Evolutionary conservation across 2,113 vertebrate genomes (phyloP).

Genomic region (Nibea coibor): DNA sequence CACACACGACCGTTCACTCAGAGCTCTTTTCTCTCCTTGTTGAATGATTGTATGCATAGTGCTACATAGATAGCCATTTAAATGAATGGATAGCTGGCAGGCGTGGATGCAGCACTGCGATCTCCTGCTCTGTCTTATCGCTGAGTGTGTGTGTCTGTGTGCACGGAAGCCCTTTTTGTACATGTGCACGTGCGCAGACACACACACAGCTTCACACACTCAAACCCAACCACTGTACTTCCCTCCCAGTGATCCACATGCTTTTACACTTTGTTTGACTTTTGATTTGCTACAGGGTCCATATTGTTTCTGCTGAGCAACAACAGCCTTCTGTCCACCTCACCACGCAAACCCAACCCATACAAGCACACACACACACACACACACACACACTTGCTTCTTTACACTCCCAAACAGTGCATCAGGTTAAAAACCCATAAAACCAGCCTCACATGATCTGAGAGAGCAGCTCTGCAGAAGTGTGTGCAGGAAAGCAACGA

Average conservation of each 20-base stretch:
- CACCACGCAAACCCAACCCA: background rate
- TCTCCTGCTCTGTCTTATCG: background rate
- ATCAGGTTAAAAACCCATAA: conserved; percentile 23
- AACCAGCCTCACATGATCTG: conserved; percentile 27
- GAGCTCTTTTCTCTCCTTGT: conserved; percentile 9
- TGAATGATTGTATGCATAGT: conserved; percentile 23
- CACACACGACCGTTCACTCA: conserved; percentile 35
- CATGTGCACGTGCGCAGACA: background rate
- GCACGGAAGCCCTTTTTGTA: background rate
- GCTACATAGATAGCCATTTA: background rate
- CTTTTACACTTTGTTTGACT: conserved; percentile 39
- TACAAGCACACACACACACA: conserved; percentile 24
- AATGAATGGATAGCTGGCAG: background rate
- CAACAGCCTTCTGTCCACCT: conserved; percentile 1
- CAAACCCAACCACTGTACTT: background rate
- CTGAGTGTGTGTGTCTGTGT: background rate
- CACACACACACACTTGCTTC: conserved; percentile 1
- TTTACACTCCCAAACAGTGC: conserved; percentile 7
- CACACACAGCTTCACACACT: background rate
- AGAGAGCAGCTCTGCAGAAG: conserved; percentile 19
- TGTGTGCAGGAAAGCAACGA: conserved; percentile 46
- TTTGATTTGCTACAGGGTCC: conserved; percentile 34
- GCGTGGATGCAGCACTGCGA: background rate
- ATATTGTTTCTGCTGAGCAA: conserved; percentile 44
- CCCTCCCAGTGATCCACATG: conserved; percentile 7